phyloP scores from a whole-genome alignment of 2,888 invertebrate species.

The Leptopilina drosophilae region DNA sequence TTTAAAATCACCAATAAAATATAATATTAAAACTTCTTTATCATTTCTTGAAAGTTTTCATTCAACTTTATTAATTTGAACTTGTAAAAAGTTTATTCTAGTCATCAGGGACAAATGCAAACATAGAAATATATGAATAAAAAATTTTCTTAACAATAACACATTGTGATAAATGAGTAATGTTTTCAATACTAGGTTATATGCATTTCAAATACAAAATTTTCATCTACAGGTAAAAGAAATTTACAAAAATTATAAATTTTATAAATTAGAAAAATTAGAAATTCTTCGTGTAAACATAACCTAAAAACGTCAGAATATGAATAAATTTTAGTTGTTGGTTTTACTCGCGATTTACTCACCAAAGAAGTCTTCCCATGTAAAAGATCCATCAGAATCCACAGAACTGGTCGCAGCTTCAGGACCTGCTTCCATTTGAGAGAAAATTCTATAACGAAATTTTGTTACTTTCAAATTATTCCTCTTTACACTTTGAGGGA shows the following conservation, averaged over 20 bases:
- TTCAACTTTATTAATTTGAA: neutral
- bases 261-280: neutral
- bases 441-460: neutral
- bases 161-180: too few relatives aligned
- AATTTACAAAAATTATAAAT: too few relatives aligned
- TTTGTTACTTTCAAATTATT: conserved; percentile 15
- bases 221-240: too few relatives aligned
- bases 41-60: neutral
- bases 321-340: neutral
- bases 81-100: neutral
- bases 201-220: too few relatives aligned
- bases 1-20: neutral
- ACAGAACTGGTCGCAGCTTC: conserved; percentile 76
- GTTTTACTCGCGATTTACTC: conserved; percentile 68
- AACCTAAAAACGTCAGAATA: neutral
- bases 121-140: neutral
- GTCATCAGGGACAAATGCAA: neutral
- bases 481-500: neutral
- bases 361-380: conserved; percentile 87
- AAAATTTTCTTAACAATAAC: too few relatives aligned
- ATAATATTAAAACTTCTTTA: neutral
- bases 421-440: conserved; percentile 65
- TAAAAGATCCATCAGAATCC: conserved; percentile 84
- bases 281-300: neutral
- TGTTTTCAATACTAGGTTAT: too few relatives aligned